Evolutionary conservation across 2,888 invertebrate species (phyloP), one percentile per base, ranked within the genome.

Genomic region (Xanthia togata): DNA sequence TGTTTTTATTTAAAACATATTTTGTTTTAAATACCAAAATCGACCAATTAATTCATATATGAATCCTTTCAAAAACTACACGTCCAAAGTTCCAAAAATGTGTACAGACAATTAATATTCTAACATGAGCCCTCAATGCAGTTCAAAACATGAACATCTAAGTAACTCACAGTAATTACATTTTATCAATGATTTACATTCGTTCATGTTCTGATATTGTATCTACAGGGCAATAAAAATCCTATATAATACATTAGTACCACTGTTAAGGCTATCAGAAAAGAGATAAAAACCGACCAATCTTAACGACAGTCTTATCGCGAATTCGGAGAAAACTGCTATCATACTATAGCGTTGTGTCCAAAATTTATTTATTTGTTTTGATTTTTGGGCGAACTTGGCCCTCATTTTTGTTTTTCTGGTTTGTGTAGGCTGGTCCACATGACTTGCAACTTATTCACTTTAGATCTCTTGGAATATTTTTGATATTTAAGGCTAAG

Each of bases 251-350:
- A 93, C 93, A 92, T 91, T 92, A 89, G 89, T 91, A 92, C 89
- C 90, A 92, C 91, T 91, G 92, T 90, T 88, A 83, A 88, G 89
- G 91, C 92, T 94, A 95, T 95, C 94, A 91, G 90, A 89, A 91
- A 92, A 89, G 91, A 94, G 93, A 95, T 95, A 95, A 94, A 95
- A 93, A 91, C 41, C 88, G 83, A 90, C 92, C 91, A 93, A 94
- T 94, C 94, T 93, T 95, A 95, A 96, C 93, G 93, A 93, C 88
- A 70, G 89, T 90, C 91, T 95, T 95, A 95, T 95, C 95, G 91
- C 90, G 87, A 93, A 92, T 94, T 91, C 91, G 86, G 89, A 89
- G 91, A 90, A 92, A 91, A 91, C 88, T 88, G 88, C 81, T 82
- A 81, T 86, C 84, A 81, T 76, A 31, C 31, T 85, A 84, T 38